Evolutionary conservation across 2,888 invertebrate species (phyloP), one percentile per base, ranked within the genome.

Genomic region (Malthinus seriepunctatus): DNA sequence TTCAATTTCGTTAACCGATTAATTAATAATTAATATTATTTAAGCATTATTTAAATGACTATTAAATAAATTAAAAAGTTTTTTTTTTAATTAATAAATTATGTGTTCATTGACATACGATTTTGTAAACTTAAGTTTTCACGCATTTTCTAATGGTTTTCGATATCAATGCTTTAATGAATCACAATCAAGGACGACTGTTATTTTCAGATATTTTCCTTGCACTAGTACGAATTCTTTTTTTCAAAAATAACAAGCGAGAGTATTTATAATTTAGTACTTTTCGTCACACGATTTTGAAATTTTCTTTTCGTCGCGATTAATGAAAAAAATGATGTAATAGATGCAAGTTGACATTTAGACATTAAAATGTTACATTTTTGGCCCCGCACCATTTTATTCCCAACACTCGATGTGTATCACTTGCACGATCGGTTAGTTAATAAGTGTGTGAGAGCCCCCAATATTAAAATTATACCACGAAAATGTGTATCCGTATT

Each of bases 401-500:
- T 31, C 23, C 47, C 8, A 50, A 51, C 51, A 23, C 12, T 38
- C 39, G 55, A 60, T 55, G 60, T 60, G 56, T 56, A 37, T 48
- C 55, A 60, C 52, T 45, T 51, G 45, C 44, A 44, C 49, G 33
- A 32, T 47, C 44, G 50, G 44, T 42, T 14, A 49, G 38, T 35
- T 44, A 44, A n/a, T n/a, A n/a, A n/a, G n/a, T n/a, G 50, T 23
- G 23, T 3, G 23, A 49, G 50, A 50, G 51, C 52, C 56, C 23
- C 60, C 37, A 39, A 49, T 60, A 56, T 61, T 61, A 61, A 61
- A 61, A 57, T 23, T 61, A 61, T 57, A 60, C 56, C 52, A 51
- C 63, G 67, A 69, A 72, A 73, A 71, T 74, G 73, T 70, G 72
- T 73, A 74, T 74, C 74, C 74, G 69, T 68, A 74, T 74, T 74